phyloP scores from a whole-genome alignment of 2,797 vertebrate genomes.

The Acanthurus tractus region DNA sequence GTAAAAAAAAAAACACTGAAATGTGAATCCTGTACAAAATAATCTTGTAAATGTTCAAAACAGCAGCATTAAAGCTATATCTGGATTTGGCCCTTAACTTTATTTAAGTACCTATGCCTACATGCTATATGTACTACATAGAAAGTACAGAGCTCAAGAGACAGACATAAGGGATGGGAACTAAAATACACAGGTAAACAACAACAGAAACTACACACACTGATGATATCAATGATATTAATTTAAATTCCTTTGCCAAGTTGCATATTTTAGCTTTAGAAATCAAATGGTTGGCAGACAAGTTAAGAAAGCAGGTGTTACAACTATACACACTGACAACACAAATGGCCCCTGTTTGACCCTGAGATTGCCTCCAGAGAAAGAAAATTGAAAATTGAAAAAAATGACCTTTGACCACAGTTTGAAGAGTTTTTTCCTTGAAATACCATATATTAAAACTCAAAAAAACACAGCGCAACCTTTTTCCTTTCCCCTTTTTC shows the following conservation, averaged over 20 bases:
- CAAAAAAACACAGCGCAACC: neutral
- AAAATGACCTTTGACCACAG: slow-evolving; percentile 28
- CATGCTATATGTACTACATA: neutral
- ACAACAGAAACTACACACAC: neutral
- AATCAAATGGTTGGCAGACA: slow-evolving; percentile 44
- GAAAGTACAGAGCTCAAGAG: neutral
- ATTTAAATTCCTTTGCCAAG: slow-evolving; percentile 27
- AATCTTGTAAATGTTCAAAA: neutral
- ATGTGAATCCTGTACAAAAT: neutral
- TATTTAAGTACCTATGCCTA: neutral
- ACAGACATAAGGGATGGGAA: neutral
- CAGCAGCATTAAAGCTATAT: neutral
- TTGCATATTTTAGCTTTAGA: slow-evolving; percentile 41
- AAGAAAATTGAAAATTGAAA: neutral
- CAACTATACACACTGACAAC: slow-evolving; percentile 22
- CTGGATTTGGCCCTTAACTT: neutral
- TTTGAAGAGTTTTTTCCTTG: neutral
- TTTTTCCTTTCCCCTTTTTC: neutral
- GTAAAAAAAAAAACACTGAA: neutral
- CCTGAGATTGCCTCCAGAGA: slow-evolving; percentile 11
- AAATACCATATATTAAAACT: neutral
- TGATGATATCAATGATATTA: slow-evolving; percentile 1
- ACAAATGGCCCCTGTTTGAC: slow-evolving; percentile 33
- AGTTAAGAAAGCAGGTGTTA: slow-evolving; percentile 31
- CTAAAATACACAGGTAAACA: neutral